Evolutionary conservation across 2,797 vertebrate genomes (phyloP), one percentile per base, ranked within the genome.

Genomic region (Tiaroga cobitis): DNA sequence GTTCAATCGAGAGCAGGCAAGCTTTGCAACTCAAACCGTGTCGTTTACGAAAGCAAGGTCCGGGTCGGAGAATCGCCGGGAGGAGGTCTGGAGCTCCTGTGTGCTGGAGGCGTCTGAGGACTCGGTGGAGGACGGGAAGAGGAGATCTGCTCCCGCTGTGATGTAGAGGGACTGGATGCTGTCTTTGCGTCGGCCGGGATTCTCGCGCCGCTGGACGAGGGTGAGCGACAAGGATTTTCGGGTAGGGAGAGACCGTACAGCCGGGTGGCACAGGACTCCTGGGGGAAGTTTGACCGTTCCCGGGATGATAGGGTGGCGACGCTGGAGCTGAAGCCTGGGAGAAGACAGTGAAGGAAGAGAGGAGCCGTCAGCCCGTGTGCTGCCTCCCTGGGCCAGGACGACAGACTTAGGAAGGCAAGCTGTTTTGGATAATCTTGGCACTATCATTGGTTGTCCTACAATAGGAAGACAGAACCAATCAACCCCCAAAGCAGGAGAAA

Each of bases 31-130:
- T 89, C 67, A 89, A 83, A 91, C 89, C 21, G 93, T 92, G 37
- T 95, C 93, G 21, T 96, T 93, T 51, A 92, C 86, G 63, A 89
- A 93, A 5, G 95, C 92, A 84, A 96, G 83, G 90, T 96, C 96
- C 0, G 96, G 97, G 86, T 98, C 96, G 0, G 97, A 99, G 94
- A 97, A 97, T 65, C 96, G 96, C 87, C 97, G 95, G 80, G 94
- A 92, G 81, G 93, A 89, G 80, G 93, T 92, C 0, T 88, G 85
- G 3, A 87, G 89, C 59, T 88, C 77, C 19, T 90, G 56, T 0
- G 89, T 90, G n/a, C 83, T 63, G 67, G 16, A 92, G 90, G 81
- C 92, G 87, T 92, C 88, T 85, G 90, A n/a, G 1, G 91, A 76
- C 39, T 90, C 76, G 3, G 91, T 2, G 2, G 93, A 90, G 59